A percentile compares a stretch with the other conserved stretches of the same genome.
Evolutionary conservation across 1,140 invertebrate genomes (phyloP).

Genomic region (Drosophila orena): DNA sequence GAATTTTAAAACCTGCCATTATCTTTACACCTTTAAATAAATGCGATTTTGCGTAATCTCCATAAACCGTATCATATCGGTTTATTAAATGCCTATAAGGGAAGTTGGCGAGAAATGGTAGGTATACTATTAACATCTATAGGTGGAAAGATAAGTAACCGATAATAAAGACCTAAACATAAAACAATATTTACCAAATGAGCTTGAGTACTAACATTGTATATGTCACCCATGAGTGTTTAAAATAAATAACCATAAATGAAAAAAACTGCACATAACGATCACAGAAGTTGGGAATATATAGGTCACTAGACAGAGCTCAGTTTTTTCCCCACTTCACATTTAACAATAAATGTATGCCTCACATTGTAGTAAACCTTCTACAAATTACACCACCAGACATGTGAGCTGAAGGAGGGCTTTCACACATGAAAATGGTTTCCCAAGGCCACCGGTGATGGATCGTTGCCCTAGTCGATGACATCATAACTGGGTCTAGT

Average conservation of each 20-base stretch:
- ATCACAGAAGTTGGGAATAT: too few species aligned
- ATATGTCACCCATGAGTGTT: too few species aligned
- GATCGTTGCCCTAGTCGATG: conserved; percentile 2
- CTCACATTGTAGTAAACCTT: background rate
- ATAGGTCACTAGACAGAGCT: too few species aligned
- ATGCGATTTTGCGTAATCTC: background rate
- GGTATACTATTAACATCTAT: background rate
- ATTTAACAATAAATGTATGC: background rate
- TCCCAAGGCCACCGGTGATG: conserved; percentile 4
- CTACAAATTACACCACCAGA: background rate
- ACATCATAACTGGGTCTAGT: conserved; percentile 10
- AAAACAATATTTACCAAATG: background rate
- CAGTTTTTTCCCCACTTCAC: too few species aligned
- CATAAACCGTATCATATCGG: conserved; percentile 12
- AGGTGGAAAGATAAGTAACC: conserved; percentile 1
- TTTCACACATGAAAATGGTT: conserved; percentile 2
- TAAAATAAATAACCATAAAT: too few species aligned
- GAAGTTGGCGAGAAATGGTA: background rate
- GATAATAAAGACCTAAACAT: background rate
- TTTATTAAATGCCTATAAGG: background rate
- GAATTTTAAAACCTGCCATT: background rate
- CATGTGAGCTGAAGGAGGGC: conserved; percentile 3
- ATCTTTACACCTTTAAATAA: background rate
- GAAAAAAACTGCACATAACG: too few species aligned
- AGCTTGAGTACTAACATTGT: background rate